These are phyloP conservation scores for Phaetusa simplex DNA, from an alignment of 2,113 vertebrate species.

Conservation along the genomic window DNA sequence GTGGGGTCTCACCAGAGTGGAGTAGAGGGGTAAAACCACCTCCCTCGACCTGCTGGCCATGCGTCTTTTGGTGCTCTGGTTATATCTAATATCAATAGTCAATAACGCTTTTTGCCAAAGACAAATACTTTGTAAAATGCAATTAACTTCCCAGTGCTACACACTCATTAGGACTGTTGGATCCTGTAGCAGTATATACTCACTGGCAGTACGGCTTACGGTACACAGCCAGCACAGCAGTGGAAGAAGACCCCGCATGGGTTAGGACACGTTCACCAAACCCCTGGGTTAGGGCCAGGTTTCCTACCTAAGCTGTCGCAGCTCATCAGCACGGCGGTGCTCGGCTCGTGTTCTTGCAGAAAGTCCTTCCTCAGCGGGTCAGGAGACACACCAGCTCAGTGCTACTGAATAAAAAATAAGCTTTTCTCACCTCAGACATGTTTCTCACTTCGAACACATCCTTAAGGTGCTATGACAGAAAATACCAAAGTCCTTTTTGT, in stretches of 20 bases:
- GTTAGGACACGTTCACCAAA: rapidly evolving
- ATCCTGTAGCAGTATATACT: not conserved
- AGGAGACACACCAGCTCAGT: not conserved
- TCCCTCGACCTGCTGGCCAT: no score
- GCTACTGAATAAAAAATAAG: not conserved
- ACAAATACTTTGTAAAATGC: not conserved
- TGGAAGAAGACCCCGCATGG: rapidly evolving
- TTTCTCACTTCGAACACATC: not conserved
- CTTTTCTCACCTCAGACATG: not conserved
- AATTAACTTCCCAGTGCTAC: no score
- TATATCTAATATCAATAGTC: not conserved
- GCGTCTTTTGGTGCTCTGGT: not conserved
- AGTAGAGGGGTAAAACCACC: no score
- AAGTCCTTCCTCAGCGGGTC: not conserved
- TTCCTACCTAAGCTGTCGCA: no score
- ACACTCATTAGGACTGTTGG: rapidly evolving
- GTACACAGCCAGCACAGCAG: rapidly evolving
- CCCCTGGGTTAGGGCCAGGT: not conserved
- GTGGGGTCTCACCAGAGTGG: no score
- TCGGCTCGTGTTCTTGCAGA: not conserved
- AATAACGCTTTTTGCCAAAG: not conserved
- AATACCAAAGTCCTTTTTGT: not conserved
- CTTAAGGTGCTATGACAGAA: not conserved
- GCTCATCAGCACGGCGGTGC: not conserved
- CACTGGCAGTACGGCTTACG: not conserved